Evolutionary conservation across 2,888 invertebrate genomes (phyloP).

Genomic region (Itoplectis maculator): DNA sequence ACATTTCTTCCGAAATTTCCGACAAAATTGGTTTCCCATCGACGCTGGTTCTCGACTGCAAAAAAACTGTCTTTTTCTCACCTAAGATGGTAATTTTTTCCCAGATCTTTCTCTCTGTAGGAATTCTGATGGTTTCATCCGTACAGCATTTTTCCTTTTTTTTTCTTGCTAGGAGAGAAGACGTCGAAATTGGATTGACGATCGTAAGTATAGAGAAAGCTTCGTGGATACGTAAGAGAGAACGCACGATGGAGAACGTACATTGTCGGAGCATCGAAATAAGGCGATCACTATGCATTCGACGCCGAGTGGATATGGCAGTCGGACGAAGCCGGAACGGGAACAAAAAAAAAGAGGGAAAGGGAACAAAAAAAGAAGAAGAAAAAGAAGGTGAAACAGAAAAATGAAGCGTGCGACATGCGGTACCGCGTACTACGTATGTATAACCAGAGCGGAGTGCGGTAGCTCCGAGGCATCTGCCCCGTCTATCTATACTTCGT

Average conservation of each 20-base stretch:
- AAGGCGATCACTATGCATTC: constrained; percentile 80
- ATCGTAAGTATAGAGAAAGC: not conserved
- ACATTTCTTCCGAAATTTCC: not conserved
- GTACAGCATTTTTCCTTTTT: not conserved
- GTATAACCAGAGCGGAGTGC: not conserved
- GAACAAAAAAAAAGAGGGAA: too few species aligned
- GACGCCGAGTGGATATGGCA: constrained; percentile 65
- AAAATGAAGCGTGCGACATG: constrained; percentile 11
- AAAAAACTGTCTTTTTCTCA: too few species aligned
- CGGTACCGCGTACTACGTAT: constrained; percentile 8
- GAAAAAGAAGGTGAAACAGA: constrained; percentile 31
- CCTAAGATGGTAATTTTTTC: too few species aligned
- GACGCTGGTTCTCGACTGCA: too few species aligned
- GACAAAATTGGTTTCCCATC: too few species aligned
- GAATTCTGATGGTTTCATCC: not conserved
- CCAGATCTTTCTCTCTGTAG: too few species aligned
- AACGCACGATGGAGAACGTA: not conserved
- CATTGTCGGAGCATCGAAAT: constrained; percentile 69
- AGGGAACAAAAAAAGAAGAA: too few species aligned
- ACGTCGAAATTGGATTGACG: not conserved
- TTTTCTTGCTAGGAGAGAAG: not conserved
- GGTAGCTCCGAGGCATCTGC: not conserved
- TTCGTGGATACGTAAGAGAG: not conserved
- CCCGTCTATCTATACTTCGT: constrained; percentile 27
- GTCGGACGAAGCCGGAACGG: constrained; percentile 29